Percentiles rank a stretch among this genome's conserved stretches.
phyloP scores from a whole-genome alignment of 2,113 vertebrate genomes.

The Myotis yumanensis region DNA sequence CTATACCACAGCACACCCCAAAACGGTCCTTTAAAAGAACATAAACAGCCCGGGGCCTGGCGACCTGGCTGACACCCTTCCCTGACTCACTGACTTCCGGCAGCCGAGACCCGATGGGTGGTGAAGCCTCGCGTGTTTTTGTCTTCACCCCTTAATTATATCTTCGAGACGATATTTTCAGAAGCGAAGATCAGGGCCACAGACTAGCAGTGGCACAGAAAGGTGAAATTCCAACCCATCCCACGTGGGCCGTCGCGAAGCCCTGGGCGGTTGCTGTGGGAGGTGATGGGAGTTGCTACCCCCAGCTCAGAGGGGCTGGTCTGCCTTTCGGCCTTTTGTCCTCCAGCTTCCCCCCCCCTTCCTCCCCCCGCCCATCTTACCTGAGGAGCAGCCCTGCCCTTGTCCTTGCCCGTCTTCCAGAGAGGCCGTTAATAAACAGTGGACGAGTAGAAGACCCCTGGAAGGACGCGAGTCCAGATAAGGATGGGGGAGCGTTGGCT shows the following conservation, averaged over 20 bases:
- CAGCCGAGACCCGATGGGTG: neutral
- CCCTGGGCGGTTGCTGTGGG: neutral
- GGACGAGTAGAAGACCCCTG: neutral
- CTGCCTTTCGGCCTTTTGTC: neutral
- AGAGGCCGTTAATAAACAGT: neutral
- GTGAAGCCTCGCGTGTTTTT: neutral
- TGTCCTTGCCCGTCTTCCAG: neutral
- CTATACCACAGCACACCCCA: neutral
- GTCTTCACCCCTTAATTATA: neutral
- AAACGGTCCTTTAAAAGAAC: neutral
- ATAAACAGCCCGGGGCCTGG: neutral
- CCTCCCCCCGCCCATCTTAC: too few species aligned
- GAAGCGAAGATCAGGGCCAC: neutral
- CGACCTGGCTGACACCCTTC: rapidly evolving
- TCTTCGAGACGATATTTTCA: neutral
- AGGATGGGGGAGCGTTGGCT: neutral
- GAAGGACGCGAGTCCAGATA: neutral
- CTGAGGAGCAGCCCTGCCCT: neutral
- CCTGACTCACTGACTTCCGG: rapidly evolving
- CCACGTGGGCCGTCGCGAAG: rapidly evolving
- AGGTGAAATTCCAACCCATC: neutral
- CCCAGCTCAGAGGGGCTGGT: neutral
- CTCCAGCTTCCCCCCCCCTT: neutral
- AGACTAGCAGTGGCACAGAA: neutral
- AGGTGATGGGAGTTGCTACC: neutral